Percentiles rank a stretch among this genome's conserved stretches.
These are phyloP conservation scores for Falcaria lacertinaria DNA, from an alignment of 2,888 invertebrate species.

Conservation along the genomic window DNA sequence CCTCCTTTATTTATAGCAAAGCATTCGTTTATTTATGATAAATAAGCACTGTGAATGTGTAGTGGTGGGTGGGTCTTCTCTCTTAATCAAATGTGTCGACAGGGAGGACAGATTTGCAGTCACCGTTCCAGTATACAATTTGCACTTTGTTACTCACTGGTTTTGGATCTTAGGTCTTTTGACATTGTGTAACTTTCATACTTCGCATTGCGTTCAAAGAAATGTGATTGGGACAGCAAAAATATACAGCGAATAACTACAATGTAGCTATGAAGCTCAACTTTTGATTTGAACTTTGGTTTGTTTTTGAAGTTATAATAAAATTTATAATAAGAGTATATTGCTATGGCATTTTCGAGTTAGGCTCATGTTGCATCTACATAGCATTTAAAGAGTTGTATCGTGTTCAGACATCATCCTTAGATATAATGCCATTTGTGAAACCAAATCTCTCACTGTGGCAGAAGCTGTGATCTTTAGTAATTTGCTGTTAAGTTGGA, in stretches of 20 bases:
- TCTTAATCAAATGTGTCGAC: slow-evolving; percentile 35
- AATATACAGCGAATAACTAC: slow-evolving; percentile 48
- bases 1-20: no score
- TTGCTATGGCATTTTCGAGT: slow-evolving; percentile 35
- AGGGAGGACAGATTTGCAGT: slow-evolving; percentile 26
- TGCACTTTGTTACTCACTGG: slow-evolving; percentile 49
- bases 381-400: slow-evolving; percentile 29
- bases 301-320: slow-evolving; percentile 55
- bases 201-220: slow-evolving; percentile 37
- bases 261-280: slow-evolving; percentile 24
- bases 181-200: slow-evolving; percentile 55
- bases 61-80: no score
- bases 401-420: slow-evolving; percentile 35
- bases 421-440: slow-evolving; percentile 36
- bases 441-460: slow-evolving; percentile 38
- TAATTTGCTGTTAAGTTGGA: slow-evolving; percentile 46
- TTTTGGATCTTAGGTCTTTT: slow-evolving; percentile 70
- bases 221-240: slow-evolving; percentile 26
- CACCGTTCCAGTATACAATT: slow-evolving; percentile 53
- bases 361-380: slow-evolving; percentile 35
- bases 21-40: no score
- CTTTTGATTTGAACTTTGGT: slow-evolving; percentile 38
- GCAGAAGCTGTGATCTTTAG: slow-evolving; percentile 58
- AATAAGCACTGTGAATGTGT: no score
- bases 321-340: slow-evolving; percentile 27